Percentiles rank a stretch among this genome's conserved stretches.
phyloP scores from a whole-genome alignment of 2,888 invertebrate species.

The Belgica antarctica region DNA sequence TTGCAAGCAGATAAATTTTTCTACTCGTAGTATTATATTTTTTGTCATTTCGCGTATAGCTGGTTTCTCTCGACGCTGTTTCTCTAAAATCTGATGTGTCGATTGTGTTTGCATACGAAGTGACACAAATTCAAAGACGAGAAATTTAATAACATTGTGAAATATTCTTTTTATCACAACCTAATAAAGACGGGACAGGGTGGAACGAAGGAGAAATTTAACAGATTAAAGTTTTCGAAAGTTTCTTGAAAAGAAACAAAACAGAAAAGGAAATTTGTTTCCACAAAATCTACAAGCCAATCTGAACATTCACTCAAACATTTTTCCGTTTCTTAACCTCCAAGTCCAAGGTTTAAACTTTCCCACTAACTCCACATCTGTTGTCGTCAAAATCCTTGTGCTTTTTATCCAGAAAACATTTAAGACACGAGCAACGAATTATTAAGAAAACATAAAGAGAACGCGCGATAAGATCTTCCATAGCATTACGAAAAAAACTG shows the following conservation, averaged over 20 bases:
- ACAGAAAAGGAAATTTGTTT: too few species aligned
- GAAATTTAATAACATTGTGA: not conserved
- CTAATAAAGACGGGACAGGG: too few species aligned
- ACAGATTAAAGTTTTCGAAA: too few species aligned
- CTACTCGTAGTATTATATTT: too few species aligned
- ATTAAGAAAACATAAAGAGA: constrained; percentile 16
- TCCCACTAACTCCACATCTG: too few species aligned
- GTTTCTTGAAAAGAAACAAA: too few species aligned
- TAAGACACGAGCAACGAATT: constrained; percentile 32
- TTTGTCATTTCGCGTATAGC: not conserved
- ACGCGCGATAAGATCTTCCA: constrained; percentile 36
- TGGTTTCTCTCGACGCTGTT: not conserved
- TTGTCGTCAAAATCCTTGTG: constrained; percentile 18
- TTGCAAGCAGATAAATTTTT: constrained; percentile 20
- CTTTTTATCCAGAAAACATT: not conserved
- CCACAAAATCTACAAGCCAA: too few species aligned
- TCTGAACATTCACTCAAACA: too few species aligned
- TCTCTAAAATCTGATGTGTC: constrained; percentile 16
- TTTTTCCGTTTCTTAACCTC: too few species aligned
- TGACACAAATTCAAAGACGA: not conserved
- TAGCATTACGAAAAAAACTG: not conserved
- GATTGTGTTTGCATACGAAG: not conserved
- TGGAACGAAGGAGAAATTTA: too few species aligned
- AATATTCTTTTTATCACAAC: too few species aligned
- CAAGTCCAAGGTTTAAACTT: too few species aligned